Evolutionary conservation across 1,140 invertebrate species (phyloP).

Genomic region (Lasioglossum albipes): DNA sequence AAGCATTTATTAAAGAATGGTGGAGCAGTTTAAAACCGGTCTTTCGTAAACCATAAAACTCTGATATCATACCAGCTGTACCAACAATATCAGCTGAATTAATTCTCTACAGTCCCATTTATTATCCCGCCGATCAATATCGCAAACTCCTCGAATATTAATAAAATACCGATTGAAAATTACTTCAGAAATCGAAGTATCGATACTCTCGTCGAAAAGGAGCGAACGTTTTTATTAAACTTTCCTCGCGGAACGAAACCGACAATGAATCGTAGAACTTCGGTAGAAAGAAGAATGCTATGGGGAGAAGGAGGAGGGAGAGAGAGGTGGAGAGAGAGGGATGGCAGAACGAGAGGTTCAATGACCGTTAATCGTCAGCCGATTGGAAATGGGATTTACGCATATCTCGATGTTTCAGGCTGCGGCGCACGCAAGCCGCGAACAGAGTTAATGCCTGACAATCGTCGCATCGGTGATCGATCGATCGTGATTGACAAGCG

Average conservation of each 20-base stretch:
- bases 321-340: neutral
- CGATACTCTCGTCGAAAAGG: neutral
- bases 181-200: neutral
- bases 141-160: neutral
- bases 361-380: slow-evolving; percentile 48
- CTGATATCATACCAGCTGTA: no score
- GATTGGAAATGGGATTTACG: slow-evolving; percentile 41
- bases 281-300: neutral
- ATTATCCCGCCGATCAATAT: no score
- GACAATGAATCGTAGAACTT: neutral
- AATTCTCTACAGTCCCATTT: no score
- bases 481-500: slow-evolving; percentile 17
- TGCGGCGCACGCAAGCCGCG: slow-evolving; percentile 2
- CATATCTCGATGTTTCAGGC: slow-evolving; percentile 29
- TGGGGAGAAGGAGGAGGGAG: slow-evolving; percentile 6
- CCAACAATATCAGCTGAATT: no score
- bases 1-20: no score
- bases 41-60: no score
- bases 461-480: slow-evolving; percentile 15
- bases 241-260: neutral
- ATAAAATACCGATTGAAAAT: neutral
- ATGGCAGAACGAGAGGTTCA: neutral
- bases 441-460: slow-evolving; percentile 6
- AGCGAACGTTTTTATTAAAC: neutral
- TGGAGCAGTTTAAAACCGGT: no score